Conservation (phyloP, 2,888 invertebrate species). For the Monopis laevigella region DNA sequence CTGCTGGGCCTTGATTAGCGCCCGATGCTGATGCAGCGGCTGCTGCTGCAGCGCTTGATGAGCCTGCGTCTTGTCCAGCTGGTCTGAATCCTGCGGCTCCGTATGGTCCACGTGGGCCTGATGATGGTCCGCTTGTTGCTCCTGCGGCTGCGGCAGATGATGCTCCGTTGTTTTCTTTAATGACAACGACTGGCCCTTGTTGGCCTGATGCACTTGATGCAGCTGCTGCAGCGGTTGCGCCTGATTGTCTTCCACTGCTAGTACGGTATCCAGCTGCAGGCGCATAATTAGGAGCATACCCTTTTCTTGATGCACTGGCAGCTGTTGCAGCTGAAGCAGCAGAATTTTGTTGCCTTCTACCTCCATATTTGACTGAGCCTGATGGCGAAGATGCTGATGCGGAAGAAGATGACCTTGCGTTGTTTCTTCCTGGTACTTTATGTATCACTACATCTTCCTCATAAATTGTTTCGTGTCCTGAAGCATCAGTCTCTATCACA, state of each 20-base stretch:
- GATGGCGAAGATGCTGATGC: conserved; percentile 7
- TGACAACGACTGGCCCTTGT: conserved; percentile 1
- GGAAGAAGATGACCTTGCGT: conserved; percentile 8
- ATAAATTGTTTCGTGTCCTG: conserved; percentile 30
- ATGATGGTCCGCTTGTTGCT: conserved; percentile 8
- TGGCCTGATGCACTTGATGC: conserved; percentile 1
- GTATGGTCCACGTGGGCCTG: conserved; percentile 11
- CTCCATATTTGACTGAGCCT: too few relatives aligned
- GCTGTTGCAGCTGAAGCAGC: conserved; percentile 2
- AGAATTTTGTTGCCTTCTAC: conserved; percentile 1
- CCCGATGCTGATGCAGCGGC: neutral
- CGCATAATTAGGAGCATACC: neutral
- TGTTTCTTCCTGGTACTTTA: conserved; percentile 20
- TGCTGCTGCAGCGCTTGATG: conserved; percentile 3
- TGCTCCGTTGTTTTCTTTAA: neutral
- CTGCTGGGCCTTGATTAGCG: neutral
- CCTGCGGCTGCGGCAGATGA: conserved; percentile 12
- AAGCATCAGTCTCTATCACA: conserved; percentile 27
- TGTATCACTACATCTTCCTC: conserved; percentile 38
- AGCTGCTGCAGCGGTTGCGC: neutral
- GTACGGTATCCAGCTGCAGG: neutral
- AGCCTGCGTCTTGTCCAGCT: conserved; percentile 1
- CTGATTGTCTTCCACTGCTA: neutral
- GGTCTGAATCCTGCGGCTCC: neutral
- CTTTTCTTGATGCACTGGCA: neutral